Base-by-base conservation (phyloP, 2,888 invertebrate species). In the Neria commutata region DNA sequence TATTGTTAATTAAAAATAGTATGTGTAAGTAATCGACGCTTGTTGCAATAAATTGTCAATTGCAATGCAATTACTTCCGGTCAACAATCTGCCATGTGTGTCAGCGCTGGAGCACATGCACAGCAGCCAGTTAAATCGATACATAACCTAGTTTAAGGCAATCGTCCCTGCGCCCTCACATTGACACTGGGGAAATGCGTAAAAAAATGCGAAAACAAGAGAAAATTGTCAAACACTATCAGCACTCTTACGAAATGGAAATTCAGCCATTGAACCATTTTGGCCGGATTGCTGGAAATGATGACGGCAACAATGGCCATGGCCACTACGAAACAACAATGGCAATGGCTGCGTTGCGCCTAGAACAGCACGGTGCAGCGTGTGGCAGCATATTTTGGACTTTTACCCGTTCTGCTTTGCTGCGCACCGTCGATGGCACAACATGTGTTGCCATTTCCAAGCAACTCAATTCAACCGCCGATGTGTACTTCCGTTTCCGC, bases 11-110 rank as follows among this genome's bases (percentile, higher is more conserved):
- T 42, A 42, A 42, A 42, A 42, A 42, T 42, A 19, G 42, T 19
- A 3, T 8, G 42, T 21, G 5, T 8, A 21, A 42, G 40, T 40
- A 16, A 14, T 10, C 33, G 37, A n/a, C 72, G 73, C 74, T 74
- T 73, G 73, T 73, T 75, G 73, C 73, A 72, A 74, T 74, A 73
- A 74, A 73, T 73, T 74, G 73, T 73, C 73, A 74, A 73, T 73
- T 73, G 74, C 72, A 68, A 68, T 69, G 74, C 73, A 73, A 73
- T 73, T 73, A 73, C 72, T 74, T 70, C 72, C 70, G 73, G 73
- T 71, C 74, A 74, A 74, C 67, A 72, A 59, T 60, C 54, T 14
- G 37, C n/a, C 37, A n/a, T 37, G 59, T 53, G 52, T 53, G 57
- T 37, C 47, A 49, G 37, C 56, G 26, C 33, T n/a, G n/a, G n/a